Evolutionary conservation across 2,797 vertebrate species (phyloP), one percentile per base, ranked within the genome.

Genomic region (Diceros bicornis): DNA sequence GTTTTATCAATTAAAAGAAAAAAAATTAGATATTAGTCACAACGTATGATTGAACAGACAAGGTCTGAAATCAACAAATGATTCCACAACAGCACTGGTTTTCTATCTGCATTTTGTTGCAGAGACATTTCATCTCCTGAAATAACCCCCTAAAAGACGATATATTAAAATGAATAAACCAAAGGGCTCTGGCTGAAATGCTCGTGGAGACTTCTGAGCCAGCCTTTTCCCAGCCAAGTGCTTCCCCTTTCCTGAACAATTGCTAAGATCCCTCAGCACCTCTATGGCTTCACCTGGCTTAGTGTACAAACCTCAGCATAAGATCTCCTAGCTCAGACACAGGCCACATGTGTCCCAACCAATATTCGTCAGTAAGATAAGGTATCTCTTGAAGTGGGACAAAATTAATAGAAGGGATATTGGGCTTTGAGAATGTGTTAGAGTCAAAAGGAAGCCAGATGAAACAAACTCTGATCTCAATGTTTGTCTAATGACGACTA

Each of bases 1-100:
- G 29, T 59, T 89, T 94, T 87, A 77, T 16, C 7, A 90, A 89
- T 25, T 81, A 71, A 92, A 97, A 88, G 12, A 61, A 78, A 57
- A 74, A 57, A 83, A 59, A 83, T 32, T 47, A 61, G 32, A 68
- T 61, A 79, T 77, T 11, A 82, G 23, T 74, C 14, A 25, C 34
- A 69, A 61, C 4, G 20, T 75, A 52, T 71, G n/a, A 32, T 13
- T 83, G 18, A 27, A 90, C 7, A 34, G 27, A 94, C 47, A 86
- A 77, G 2, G 6, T 86, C 78, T 81, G 34, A 83, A 89, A 92
- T 75, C 72, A 89, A 68, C 16, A 91, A 23, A 52, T 5, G 12
- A 14, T 86, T 94, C 34, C 29, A 44, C 6, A 52, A 32, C 10
- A 78, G 10, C 37, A 29, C 5, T 52, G 13, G 13, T 11, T 50